These are phyloP conservation scores for Noctilio leporinus DNA, from an alignment of 2,113 vertebrate species.

Conservation along the genomic window DNA sequence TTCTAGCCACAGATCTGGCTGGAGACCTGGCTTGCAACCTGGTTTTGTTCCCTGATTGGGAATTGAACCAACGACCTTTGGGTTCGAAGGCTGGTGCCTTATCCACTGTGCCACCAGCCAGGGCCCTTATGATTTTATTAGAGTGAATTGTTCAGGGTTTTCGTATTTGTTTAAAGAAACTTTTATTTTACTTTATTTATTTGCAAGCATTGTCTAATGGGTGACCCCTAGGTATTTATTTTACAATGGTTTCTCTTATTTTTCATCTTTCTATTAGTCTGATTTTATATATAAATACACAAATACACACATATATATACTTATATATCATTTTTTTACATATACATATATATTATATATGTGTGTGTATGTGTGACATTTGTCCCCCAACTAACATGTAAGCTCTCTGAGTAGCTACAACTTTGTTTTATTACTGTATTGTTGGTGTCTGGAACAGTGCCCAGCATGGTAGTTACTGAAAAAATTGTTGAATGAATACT, in stretches of 20 bases:
- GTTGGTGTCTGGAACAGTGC: background rate
- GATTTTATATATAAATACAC: background rate
- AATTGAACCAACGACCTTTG: no score
- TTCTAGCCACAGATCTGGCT: no score
- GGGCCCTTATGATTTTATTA: constrained; percentile 60
- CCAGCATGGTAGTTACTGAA: background rate
- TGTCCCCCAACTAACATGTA: background rate
- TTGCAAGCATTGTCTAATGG: background rate
- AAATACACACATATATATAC: background rate
- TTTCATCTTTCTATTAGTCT: background rate
- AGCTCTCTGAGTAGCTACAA: background rate
- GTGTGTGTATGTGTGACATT: no score
- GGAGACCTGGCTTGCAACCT: no score
- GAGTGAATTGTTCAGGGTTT: background rate
- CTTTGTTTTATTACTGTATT: background rate
- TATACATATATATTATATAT: no score
- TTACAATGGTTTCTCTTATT: background rate
- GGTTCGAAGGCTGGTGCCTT: no score
- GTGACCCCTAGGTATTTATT: constrained; percentile 25
- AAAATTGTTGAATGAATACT: background rate
- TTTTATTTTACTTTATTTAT: constrained; percentile 47
- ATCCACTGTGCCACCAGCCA: no score
- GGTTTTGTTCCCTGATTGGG: no score
- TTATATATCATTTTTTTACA: background rate
- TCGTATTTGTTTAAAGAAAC: constrained; percentile 56